phyloP scores from a whole-genome alignment of 1,140 invertebrate genomes.

The Lucilia sericata region DNA sequence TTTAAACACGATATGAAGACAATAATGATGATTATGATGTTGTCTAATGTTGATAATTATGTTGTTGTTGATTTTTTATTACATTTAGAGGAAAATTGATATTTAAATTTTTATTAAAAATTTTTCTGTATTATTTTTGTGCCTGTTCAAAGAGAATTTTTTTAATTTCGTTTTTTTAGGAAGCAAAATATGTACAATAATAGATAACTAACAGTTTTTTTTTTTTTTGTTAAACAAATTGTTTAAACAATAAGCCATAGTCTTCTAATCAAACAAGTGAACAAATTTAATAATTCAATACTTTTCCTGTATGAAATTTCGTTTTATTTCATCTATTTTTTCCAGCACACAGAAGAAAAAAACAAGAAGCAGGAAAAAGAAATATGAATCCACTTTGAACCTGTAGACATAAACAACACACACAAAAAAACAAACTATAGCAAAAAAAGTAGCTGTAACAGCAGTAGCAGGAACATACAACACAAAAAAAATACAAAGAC shows the following conservation, averaged over 20 bases:
- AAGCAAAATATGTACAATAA: not conserved
- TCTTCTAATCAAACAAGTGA: not conserved
- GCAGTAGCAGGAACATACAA: not conserved
- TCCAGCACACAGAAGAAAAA: not conserved
- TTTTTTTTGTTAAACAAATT: not conserved
- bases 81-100: not conserved
- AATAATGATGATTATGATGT: not conserved
- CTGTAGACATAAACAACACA: slow-evolving; percentile 3
- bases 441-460: not conserved
- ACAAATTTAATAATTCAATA: not conserved
- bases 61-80: not conserved
- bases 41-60: not conserved
- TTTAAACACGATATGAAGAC: not conserved
- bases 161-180: not conserved
- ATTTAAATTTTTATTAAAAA: not conserved
- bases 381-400: slow-evolving; percentile 27
- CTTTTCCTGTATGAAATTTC: not conserved
- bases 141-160: not conserved
- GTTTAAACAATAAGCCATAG: slow-evolving; percentile 22
- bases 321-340: not conserved
- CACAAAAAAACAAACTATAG: not conserved
- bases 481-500: slow-evolving; percentile 12
- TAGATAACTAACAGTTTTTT: not conserved
- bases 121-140: not conserved
- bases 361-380: not conserved